Base-by-base conservation (phyloP, 2,797 vertebrate species). In the Knipowitschia caucasica region DNA sequence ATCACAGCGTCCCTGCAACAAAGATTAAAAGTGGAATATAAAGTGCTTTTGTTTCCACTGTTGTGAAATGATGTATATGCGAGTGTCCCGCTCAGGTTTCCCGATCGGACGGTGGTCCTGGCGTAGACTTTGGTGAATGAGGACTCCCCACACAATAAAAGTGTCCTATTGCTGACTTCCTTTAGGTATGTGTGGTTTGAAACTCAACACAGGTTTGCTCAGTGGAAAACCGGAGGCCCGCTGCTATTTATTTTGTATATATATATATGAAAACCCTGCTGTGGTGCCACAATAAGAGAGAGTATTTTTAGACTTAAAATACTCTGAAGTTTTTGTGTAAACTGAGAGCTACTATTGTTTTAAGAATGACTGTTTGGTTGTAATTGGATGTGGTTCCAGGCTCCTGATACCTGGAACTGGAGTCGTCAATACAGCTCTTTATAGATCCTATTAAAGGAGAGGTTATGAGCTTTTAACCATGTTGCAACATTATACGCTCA, bases 101-200 rank as follows among this genome's bases (percentile, higher is more conserved):
- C 49, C 56, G 46, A 40, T 50, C 57, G 25, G 44, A 31, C 59
- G 67, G 51, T 39, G 34, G 57, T 71, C 69, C 40, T 72, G 50
- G 33, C 71, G 52, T 33, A 31, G 52, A 56, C 78, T 77, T 82
- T 83, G 79, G 76, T 82, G 80, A 78, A 75, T 77, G 72, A 85
- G 64, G 80, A 80, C 67, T 82, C 83, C 79, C 74, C 64, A 52
- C 76, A 74, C 70, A 84, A 83, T 87, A 87, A 86, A 86, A 83
- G 66, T 78, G 68, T 63, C 50, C 69, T 78, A 84, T 85, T 84
- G 78, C 81, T 79, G 81, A 86, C 82, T 82, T 86, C 75, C 78
- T 78, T 42, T 71, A 74, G 78, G 77, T 80, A 85, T 75, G 84
- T 88, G 84, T 84, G 82, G 86, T 87, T 86, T 86, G 80, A 89